These are phyloP conservation scores for Apamea monoglypha DNA, from an alignment of 2,888 invertebrate species.

Conservation along the genomic window DNA sequence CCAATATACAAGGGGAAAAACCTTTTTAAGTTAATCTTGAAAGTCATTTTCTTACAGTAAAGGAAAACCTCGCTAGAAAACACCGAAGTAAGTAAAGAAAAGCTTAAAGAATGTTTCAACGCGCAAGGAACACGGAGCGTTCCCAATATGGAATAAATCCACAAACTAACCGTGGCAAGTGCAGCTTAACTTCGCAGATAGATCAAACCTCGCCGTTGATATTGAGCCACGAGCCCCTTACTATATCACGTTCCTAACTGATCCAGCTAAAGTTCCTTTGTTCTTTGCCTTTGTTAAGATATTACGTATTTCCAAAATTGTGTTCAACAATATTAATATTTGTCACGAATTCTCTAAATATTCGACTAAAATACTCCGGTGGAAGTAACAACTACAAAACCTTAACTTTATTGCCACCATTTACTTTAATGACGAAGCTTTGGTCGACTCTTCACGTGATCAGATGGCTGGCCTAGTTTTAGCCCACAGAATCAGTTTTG, in stretches of 20 bases:
- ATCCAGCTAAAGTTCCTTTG: constrained; percentile 14
- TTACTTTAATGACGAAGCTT: too few species aligned
- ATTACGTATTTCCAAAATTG: background rate
- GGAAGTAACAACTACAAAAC: background rate
- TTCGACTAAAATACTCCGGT: background rate
- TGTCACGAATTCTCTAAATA: constrained; percentile 19
- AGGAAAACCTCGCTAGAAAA: background rate
- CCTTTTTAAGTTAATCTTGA: background rate
- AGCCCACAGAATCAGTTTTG: too few species aligned
- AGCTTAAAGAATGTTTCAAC: background rate
- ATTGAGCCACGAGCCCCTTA: constrained; percentile 4
- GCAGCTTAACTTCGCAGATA: constrained; percentile 17
- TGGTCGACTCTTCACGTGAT: too few species aligned
- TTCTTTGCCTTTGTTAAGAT: background rate
- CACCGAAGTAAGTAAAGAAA: background rate
- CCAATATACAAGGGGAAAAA: too few species aligned
- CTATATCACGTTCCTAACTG: constrained; percentile 30
- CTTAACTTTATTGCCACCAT: background rate
- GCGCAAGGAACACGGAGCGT: background rate
- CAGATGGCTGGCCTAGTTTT: too few species aligned
- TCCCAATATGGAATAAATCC: background rate
- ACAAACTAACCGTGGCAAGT: background rate
- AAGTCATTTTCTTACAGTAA: background rate
- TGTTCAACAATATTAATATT: background rate
- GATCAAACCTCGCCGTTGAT: background rate